These are phyloP conservation scores for Watsonalla cultraria DNA, from an alignment of 2,888 invertebrate genomes.

Conservation along the genomic window DNA sequence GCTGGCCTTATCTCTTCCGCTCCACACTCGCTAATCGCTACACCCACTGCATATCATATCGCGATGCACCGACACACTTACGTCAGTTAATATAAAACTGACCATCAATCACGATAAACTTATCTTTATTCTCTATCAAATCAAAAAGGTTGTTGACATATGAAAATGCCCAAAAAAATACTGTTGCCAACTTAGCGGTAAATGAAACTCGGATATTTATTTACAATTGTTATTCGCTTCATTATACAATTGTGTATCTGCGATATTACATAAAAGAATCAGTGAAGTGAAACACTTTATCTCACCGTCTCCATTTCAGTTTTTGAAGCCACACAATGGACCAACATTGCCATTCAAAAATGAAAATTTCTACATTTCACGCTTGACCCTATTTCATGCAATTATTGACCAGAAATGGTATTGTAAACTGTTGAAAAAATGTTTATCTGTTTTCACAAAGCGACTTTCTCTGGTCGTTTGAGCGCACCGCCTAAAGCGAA, in stretches of 20 bases:
- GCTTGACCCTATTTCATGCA: conserved; percentile 36
- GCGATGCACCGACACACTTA: not conserved
- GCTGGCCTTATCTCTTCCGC: conserved; percentile 29
- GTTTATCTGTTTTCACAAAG: conserved; percentile 34
- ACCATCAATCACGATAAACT: not conserved
- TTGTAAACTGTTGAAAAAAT: conserved; percentile 26
- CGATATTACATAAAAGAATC: not conserved
- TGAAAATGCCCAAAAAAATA: not conserved
- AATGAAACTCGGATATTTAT: no score
- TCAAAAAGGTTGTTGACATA: not conserved
- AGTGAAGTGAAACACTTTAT: not conserved
- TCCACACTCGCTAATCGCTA: conserved; percentile 27
- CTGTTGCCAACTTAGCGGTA: not conserved
- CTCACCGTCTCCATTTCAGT: not conserved
- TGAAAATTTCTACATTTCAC: conserved; percentile 12
- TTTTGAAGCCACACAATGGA: not conserved
- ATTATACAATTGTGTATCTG: not conserved
- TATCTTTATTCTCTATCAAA: not conserved
- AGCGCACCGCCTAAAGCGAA: conserved; percentile 24
- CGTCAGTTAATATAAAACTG: not conserved
- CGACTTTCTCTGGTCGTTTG: conserved; percentile 37
- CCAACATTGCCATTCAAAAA: not conserved
- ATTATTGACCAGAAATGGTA: conserved; percentile 47
- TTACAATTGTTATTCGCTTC: no score
- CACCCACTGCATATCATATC: not conserved